Base-by-base conservation (phyloP, 2,113 vertebrate species). In the Budorcas taxicolor region DNA sequence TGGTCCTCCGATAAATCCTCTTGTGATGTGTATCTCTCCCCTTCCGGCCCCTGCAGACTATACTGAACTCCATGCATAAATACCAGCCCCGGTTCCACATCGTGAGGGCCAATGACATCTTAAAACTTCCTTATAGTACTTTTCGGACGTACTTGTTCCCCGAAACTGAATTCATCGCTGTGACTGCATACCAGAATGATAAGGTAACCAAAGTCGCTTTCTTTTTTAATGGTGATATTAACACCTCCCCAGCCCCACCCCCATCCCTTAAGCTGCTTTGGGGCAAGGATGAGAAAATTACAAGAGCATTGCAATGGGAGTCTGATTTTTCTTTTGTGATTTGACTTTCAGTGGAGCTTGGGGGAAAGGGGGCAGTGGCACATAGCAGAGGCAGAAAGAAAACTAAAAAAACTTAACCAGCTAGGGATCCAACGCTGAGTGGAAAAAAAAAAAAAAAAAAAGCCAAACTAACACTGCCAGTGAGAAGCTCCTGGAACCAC, bases 131-230 rank as follows among this genome's bases (percentile, higher is more conserved):
- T 7, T 99, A 99, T 89, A 99, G 99, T 96, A 99, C 99, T 88
- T 99, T 99, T 99, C 99, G 99, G 97, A 99, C 99, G 2, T 99
- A 99, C 89, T 99, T 99, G 93, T 99, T 99, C 97, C 99, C 99
- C 0, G 99, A 99, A 98, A 99, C 99, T 0, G 99, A 99, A 97
- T 99, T 99, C 99, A 99, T 99, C 87, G 99, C 99, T 5, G 99
- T 99, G 97, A 99, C 99, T 82, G 99, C 99, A 91, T 99, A 99
- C 99, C 99, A 99, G 98, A 99, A 99, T 87, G 99, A 99, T 98
- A 99, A 99, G 99, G 99, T 99, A 99, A 99, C 80, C 11, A 4
- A 3, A 50, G 99, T 95, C 81, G 90, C 95, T 97, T 43, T 16
- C 91, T 53, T 60, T 33, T 55, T 31, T 9, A 10, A 62, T 7